These are phyloP conservation scores for Tetragnatha montana DNA, from an alignment of 2,888 invertebrate species.

Conservation along the genomic window DNA sequence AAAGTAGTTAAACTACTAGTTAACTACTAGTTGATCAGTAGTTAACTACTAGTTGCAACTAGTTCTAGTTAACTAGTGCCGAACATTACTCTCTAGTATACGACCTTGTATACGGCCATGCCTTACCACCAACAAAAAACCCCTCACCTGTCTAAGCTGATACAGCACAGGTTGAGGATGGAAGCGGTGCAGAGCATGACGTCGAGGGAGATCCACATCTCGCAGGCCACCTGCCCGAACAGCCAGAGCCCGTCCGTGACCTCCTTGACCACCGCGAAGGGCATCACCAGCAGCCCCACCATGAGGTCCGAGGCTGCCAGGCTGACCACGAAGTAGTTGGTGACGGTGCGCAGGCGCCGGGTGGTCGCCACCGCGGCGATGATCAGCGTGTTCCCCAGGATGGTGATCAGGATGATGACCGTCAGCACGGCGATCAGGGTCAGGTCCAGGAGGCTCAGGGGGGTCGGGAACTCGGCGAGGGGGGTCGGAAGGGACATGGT, in stretches of 20 bases:
- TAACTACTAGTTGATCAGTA: too few relatives aligned
- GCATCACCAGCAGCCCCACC: constrained; percentile 72
- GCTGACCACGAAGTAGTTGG: constrained; percentile 73
- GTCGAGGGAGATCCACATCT: constrained; percentile 74
- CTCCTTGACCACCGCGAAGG: constrained; percentile 71
- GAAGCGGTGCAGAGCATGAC: constrained; percentile 75
- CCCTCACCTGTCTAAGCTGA: constrained; percentile 74
- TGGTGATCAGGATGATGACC: constrained; percentile 63
- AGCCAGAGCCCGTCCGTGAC: constrained; percentile 71
- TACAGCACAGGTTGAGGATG: constrained; percentile 75
- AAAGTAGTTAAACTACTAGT: too few relatives aligned
- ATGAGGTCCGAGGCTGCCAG: constrained; percentile 72
- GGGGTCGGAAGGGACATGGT: constrained; percentile 46
- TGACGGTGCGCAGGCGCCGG: constrained; percentile 72
- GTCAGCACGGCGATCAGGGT: constrained; percentile 43
- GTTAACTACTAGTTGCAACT: too few relatives aligned
- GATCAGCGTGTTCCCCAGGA: constrained; percentile 70
- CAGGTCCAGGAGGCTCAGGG: constrained; percentile 49
- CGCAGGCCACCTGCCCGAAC: constrained; percentile 72
- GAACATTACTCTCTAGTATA: too few relatives aligned
- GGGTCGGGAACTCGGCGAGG: constrained; percentile 28
- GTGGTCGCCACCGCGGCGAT: constrained; percentile 71
- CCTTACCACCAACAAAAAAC: too few relatives aligned
- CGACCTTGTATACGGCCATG: too few relatives aligned
- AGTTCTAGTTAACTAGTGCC: too few relatives aligned